phyloP scores from a whole-genome alignment of 2,113 vertebrate genomes.

The Lophotis ruficrista region DNA sequence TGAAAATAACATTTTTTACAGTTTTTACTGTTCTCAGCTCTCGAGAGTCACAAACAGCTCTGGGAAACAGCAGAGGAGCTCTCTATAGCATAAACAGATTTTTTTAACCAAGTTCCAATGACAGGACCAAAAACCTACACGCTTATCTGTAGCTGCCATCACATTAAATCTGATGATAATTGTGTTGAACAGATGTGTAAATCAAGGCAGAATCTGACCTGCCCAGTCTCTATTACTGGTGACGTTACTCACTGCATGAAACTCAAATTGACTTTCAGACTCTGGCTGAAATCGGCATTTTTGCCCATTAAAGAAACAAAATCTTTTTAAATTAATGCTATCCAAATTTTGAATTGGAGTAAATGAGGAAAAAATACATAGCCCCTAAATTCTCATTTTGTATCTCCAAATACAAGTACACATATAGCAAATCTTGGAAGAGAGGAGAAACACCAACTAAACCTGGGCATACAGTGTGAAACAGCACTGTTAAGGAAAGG shows the following conservation, averaged over 20 bases:
- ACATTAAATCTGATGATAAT: not conserved
- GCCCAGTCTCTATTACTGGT: not conserved
- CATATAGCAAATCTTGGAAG: not conserved
- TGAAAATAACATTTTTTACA: not conserved
- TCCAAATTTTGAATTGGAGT: not conserved
- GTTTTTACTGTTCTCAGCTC: not conserved
- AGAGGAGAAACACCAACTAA: not conserved
- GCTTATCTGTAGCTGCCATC: not conserved
- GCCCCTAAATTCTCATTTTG: not conserved
- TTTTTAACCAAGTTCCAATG: not conserved
- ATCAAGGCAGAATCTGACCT: not conserved
- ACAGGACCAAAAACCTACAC: not conserved
- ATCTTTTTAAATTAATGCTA: not conserved
- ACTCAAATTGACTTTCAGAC: not conserved
- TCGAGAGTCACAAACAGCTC: not conserved
- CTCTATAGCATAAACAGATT: not conserved
- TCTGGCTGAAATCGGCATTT: not conserved
- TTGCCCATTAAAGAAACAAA: not conserved
- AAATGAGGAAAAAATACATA: not conserved
- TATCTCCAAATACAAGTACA: not conserved
- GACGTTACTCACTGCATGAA: not conserved
- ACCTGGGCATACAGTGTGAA: not conserved
- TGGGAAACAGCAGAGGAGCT: not conserved
- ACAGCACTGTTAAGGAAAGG: not conserved
- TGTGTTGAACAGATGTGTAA: not conserved